Base-by-base conservation (phyloP, 2,797 vertebrate genomes). In the Somateria mollissima region DNA sequence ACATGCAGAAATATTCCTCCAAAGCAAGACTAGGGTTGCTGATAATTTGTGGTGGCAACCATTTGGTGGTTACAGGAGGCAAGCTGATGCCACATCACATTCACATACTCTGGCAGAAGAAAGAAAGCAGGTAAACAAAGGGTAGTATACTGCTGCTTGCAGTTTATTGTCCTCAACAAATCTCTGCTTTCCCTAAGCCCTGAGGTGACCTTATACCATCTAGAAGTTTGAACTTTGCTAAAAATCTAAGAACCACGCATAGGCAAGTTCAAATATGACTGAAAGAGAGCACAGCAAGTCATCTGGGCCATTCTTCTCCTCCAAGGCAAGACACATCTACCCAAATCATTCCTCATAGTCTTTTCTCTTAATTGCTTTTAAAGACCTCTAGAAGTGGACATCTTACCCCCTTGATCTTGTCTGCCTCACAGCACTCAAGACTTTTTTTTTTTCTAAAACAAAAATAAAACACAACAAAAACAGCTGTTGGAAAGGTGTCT, bases 111-210 rank as follows among this genome's bases (percentile, higher is more conserved):
- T n/a, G 39, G 6, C 4, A 41, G 41, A 85, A 76, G 19, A 80
- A 62, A 18, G 2, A 47, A 2, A 32, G 3, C 13, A 41, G 7
- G 6, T 18, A 64, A 87, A 25, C 0, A 1, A 13, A 45, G 2
- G 0, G 21, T 77, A 65, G 82, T 8, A 8, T 41, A 25, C 13
- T 2, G 1, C 4, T 82, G 3, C 18, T 65, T 69, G 14, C 2
- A 41, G 8, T 69, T 77, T 67, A 13, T 28, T 49, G 4, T 34
- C 16, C 32, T 41, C 17, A 67, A n/a, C 1, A 67, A 41, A 4
- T 11, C 11, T 67, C 21, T 72, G 1, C 5, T 86, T 65, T 57
- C 8, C 8, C 61, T 79, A 70, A 78, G 10, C 7, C 2, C 12
- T 2, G 0, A 81, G 2, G 25, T 39, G 10, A 75, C 8, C 28